Conservation (phyloP, 1,140 invertebrate genomes). For the Drosophila eugracilis region DNA sequence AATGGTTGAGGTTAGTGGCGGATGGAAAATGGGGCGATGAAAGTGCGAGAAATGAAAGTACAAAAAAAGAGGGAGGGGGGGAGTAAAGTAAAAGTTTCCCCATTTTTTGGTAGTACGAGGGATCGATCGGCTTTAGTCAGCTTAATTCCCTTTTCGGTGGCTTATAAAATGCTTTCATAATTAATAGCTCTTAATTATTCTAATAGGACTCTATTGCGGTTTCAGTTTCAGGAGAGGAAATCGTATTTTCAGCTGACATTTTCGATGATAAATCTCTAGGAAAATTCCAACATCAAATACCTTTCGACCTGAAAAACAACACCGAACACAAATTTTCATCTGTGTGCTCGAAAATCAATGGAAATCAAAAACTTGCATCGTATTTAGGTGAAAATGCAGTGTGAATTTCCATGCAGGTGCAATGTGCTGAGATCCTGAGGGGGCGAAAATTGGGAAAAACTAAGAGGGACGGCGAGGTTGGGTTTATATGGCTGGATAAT, state of each 20-base stretch:
- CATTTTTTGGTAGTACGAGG: not conserved
- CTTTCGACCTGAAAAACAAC: not conserved
- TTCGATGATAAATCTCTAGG: not conserved
- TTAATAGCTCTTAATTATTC: conserved; percentile 64
- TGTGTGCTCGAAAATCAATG: conserved; percentile 58
- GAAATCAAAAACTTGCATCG: conserved; percentile 14
- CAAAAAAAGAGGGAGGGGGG: conserved; percentile 13
- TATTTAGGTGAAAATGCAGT: conserved; percentile 17
- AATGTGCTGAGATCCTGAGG: conserved; percentile 27
- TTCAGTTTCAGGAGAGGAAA: conserved; percentile 20
- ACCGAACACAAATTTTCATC: conserved; percentile 28
- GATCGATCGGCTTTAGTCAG: conserved; percentile 2
- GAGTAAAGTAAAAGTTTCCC: conserved; percentile 13
- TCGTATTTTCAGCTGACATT: not conserved
- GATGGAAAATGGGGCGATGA: not conserved
- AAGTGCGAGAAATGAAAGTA: conserved; percentile 2
- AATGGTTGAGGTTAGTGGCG: conserved; percentile 58
- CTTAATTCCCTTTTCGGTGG: not conserved
- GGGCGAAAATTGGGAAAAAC: not conserved
- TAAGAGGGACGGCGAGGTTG: not conserved
- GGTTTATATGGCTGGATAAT: conserved; percentile 33
- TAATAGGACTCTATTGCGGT: conserved; percentile 38
- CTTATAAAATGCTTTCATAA: conserved; percentile 50
- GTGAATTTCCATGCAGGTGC: conserved; percentile 34
- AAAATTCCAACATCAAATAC: conserved; percentile 5